Conservation (phyloP, 2,888 invertebrate species). For the Caprella mutica region DNA sequence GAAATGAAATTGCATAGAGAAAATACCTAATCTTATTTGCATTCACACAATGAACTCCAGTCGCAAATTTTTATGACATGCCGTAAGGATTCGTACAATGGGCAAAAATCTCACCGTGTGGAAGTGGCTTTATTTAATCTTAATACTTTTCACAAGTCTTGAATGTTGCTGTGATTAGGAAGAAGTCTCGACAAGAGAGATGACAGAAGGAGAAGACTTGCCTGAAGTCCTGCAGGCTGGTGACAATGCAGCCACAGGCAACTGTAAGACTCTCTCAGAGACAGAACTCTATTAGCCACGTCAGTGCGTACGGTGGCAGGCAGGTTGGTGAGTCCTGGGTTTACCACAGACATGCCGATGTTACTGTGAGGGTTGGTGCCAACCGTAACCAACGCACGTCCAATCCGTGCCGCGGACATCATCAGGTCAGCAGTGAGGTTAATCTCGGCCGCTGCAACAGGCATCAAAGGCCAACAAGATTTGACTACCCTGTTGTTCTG, state of each 20-base stretch:
- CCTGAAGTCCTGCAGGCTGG: slow-evolving; percentile 47
- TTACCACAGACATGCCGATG: slow-evolving; percentile 49
- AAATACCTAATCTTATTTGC: too few relatives aligned
- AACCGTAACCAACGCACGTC: slow-evolving; percentile 47
- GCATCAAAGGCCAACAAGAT: slow-evolving; percentile 40
- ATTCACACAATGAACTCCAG: too few relatives aligned
- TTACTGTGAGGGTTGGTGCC: slow-evolving; percentile 49
- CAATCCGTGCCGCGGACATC: slow-evolving; percentile 48
- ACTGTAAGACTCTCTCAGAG: slow-evolving; percentile 48
- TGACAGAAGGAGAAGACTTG: slow-evolving; percentile 44
- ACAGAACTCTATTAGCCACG: slow-evolving; percentile 50
- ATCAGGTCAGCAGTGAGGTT: slow-evolving; percentile 52
- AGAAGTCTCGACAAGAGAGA: slow-evolving; percentile 46
- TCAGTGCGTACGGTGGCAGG: slow-evolving; percentile 53
- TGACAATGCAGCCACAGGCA: slow-evolving; percentile 48
- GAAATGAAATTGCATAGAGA: too few relatives aligned
- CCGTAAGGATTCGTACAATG: too few relatives aligned
- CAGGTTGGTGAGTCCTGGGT: slow-evolving; percentile 52
- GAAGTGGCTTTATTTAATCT: too few relatives aligned
- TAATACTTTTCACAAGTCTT: not conserved
- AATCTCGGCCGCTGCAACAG: slow-evolving; percentile 45
- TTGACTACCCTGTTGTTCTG: slow-evolving; percentile 44
- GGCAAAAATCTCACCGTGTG: too few relatives aligned
- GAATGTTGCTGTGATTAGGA: slow-evolving; percentile 38
- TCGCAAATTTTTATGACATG: too few relatives aligned